Conservation (phyloP, 2,797 vertebrate genomes). For the Falco peregrinus region DNA sequence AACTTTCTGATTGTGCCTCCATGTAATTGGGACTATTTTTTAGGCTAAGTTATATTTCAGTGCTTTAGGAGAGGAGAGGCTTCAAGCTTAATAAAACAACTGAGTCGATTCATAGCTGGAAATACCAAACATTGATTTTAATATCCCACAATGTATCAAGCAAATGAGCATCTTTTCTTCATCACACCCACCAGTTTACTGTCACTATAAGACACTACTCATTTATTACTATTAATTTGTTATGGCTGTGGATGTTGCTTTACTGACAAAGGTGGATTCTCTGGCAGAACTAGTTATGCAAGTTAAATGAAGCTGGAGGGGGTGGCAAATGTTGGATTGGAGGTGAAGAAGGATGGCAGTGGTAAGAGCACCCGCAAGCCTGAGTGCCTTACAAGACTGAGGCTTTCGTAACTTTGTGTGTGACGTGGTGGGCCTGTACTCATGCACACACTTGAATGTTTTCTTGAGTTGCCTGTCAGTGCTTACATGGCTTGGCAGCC, state of each 20-base stretch:
- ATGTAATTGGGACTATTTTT: neutral
- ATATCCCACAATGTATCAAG: neutral
- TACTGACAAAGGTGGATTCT: constrained; percentile 8
- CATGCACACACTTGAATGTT: neutral
- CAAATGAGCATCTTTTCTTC: constrained; percentile 26
- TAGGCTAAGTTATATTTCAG: neutral
- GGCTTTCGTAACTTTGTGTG: neutral
- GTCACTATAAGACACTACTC: constrained; percentile 7
- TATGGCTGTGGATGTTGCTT: neutral
- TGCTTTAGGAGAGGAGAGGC: neutral
- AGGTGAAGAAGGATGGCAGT: neutral
- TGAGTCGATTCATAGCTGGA: neutral
- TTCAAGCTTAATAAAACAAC: neutral
- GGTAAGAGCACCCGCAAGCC: neutral
- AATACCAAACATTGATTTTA: constrained; percentile 15
- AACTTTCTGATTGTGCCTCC: neutral
- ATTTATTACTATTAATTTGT: constrained; percentile 32
- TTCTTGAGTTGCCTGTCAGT: neutral
- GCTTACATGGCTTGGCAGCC: neutral
- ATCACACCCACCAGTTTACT: constrained; percentile 17
- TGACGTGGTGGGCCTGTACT: neutral
- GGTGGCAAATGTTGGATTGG: neutral
- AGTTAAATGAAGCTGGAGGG: neutral
- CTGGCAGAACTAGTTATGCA: constrained; percentile 28
- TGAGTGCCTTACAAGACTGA: neutral